Evolutionary conservation across 2,797 vertebrate genomes (phyloP), one percentile per base, ranked within the genome.

Genomic region (Amazonetta brasiliensis): DNA sequence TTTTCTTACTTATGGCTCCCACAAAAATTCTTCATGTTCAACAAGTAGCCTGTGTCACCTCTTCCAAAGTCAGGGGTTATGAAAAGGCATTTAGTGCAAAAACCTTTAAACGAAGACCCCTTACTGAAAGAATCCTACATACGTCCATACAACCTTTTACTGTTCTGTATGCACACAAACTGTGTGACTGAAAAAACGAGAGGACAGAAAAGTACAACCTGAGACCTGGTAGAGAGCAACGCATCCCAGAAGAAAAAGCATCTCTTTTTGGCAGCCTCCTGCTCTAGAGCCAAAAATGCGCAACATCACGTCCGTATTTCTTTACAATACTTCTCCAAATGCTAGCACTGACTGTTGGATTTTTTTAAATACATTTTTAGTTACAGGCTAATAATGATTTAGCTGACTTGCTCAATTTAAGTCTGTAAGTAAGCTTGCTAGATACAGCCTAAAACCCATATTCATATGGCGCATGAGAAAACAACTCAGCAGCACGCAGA

Each of bases 41-140:
- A 95, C 95, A 96, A 96, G 88, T 75, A 88, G 67, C 73, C 46
- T 71, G 48, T 54, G 81, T n/a, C 14, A 71, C 21, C 67, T 77
- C 59, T 84, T 64, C 68, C 41, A 90, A 83, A 77, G 8, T 30
- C 31, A 46, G 3, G 26, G 33, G 79, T 66, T 22, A 83, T 83
- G 8, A 56, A 74, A 84, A 63, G 35, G 4, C 15, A 87, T n/a
- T 26, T 30, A 69, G 11, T 62, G 12, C 4, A 54, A 83, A 92
- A 31, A 62, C 0, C 3, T 74, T 63, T 46, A 73, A 73, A 84
- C 26, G 2, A 94, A 82, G 91, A 67, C 21, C 23, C 25, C 23
- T 76, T 63, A 67, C n/a, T 59, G 81, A 74, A 72, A 68, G 35
- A 43, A 11, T 78, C 10, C 26, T 58, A 69, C 9, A 75, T 11